Percentiles rank a stretch among this genome's conserved stretches.
These are phyloP conservation scores for Drosophila yakuba DNA, from an alignment of 1,140 invertebrate genomes.

Conservation along the genomic window DNA sequence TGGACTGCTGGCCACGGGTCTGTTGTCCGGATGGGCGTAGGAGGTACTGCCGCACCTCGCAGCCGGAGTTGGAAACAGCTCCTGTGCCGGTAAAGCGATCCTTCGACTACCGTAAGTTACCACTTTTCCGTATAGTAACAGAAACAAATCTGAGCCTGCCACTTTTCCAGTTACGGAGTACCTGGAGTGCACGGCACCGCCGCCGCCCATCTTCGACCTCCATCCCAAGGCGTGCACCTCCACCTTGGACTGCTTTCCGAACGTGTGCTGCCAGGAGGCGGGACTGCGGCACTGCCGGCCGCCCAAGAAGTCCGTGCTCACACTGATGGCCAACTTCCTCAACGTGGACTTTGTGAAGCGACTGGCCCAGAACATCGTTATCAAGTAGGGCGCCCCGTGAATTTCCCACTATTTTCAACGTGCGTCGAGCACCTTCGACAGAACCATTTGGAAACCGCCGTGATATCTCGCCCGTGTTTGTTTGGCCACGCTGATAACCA, in stretches of 20 bases:
- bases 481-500: conserved; percentile 52
- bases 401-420: conserved; percentile 19
- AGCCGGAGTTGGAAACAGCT: conserved; percentile 87
- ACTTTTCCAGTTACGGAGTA: conserved; percentile 86
- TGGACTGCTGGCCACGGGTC: conserved; percentile 89
- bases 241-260: conserved; percentile 90
- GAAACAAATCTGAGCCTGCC: not conserved
- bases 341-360: conserved; percentile 83
- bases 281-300: conserved; percentile 89
- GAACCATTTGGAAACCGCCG: conserved; percentile 44
- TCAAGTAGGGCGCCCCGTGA: conserved; percentile 57
- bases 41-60: conserved; percentile 89
- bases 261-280: conserved; percentile 90
- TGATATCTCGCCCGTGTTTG: conserved; percentile 52
- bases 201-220: conserved; percentile 87
- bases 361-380: conserved; percentile 82
- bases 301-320: conserved; percentile 88
- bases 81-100: conserved; percentile 86
- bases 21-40: conserved; percentile 88
- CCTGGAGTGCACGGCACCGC: conserved; percentile 89
- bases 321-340: conserved; percentile 87
- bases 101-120: conserved; percentile 85
- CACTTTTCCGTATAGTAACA: not conserved
- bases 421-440: conserved; percentile 5
- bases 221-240: conserved; percentile 89